Percentiles rank a stretch among this genome's conserved stretches.
These are phyloP conservation scores for Rostratula benghalensis DNA, from an alignment of 2,113 vertebrate species.

Conservation along the genomic window DNA sequence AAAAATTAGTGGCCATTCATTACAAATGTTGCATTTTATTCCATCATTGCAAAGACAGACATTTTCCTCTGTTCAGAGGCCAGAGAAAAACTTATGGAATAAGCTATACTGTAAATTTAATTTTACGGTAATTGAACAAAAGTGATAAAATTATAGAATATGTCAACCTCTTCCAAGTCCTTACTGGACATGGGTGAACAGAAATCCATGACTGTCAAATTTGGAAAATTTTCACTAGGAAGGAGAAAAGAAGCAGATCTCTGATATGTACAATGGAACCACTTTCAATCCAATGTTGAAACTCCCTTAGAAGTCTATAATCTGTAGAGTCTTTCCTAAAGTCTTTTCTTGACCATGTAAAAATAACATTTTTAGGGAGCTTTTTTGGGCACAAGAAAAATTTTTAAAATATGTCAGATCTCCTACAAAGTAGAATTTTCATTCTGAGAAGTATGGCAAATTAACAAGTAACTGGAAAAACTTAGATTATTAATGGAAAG, in stretches of 20 bases:
- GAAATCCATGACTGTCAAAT: neutral
- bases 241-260: neutral
- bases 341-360: neutral
- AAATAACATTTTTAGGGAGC: neutral
- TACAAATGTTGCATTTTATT: neutral
- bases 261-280: neutral
- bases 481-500: neutral
- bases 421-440: neutral
- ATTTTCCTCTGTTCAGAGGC: neutral
- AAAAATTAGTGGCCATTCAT: neutral
- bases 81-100: neutral
- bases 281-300: neutral
- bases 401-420: neutral
- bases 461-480: neutral
- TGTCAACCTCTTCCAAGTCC: neutral
- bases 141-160: neutral
- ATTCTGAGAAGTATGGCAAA: neutral
- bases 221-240: neutral
- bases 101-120: neutral
- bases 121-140: slow-evolving; percentile 39
- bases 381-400: neutral
- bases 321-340: neutral
- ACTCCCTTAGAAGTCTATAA: neutral
- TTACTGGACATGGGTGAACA: neutral
- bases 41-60: neutral